Evolutionary conservation across 1,140 invertebrate species (phyloP).

Genomic region (Plutomurus gul): DNA sequence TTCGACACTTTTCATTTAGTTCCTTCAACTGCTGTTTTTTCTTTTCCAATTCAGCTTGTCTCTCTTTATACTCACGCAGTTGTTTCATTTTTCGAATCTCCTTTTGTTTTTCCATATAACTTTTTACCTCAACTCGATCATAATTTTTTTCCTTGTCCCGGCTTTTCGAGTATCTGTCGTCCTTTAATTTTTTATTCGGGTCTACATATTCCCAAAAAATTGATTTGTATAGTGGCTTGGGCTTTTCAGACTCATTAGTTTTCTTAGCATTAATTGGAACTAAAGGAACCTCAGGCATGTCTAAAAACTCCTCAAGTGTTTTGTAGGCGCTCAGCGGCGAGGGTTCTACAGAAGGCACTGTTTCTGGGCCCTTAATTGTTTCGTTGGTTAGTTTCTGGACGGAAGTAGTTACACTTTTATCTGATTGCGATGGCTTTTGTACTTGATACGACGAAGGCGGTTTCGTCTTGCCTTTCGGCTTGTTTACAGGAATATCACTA

Average conservation of each 20-base stretch:
- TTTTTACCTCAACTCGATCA: slow-evolving; percentile 34
- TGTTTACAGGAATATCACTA: no score
- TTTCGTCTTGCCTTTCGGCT: no score
- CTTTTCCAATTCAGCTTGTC: slow-evolving; percentile 22
- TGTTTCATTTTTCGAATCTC: slow-evolving; percentile 33
- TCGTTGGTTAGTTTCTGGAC: no score
- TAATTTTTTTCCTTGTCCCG: slow-evolving; percentile 33
- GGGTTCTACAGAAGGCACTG: neutral
- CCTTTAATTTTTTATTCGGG: neutral
- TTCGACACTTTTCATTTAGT: slow-evolving; percentile 33
- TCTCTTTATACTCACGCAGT: slow-evolving; percentile 24
- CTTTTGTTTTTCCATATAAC: slow-evolving; percentile 38
- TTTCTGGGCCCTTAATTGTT: neutral
- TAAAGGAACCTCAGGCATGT: neutral
- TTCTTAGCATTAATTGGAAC: neutral
- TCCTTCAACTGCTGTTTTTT: slow-evolving; percentile 25
- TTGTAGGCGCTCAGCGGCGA: neutral
- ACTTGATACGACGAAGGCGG: no score
- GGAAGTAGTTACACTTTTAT: neutral
- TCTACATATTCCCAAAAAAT: slow-evolving; percentile 31
- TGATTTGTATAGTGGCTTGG: slow-evolving; percentile 23
- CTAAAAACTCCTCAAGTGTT: slow-evolving; percentile 12
- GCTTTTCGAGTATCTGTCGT: slow-evolving; percentile 1
- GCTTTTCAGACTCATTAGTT: neutral
- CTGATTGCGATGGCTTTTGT: neutral